Base-by-base conservation (phyloP, 2,888 invertebrate species). In the Patella pellucida region DNA sequence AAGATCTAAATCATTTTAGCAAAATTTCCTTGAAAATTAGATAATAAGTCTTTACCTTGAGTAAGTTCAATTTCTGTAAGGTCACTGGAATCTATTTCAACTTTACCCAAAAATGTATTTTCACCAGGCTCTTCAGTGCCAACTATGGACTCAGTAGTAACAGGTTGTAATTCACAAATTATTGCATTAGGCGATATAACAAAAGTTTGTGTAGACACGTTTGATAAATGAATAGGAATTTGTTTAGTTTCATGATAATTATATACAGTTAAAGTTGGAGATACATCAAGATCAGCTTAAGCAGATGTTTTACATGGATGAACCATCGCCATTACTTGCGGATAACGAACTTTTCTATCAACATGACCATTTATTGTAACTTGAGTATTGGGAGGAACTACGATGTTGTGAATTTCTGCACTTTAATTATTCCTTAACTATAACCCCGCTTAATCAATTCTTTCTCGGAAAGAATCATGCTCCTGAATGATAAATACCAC, bases 401-500 rank as follows among this genome's bases (percentile, higher is more conserved):
- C 5, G 4, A 56, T 12, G 19, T 56, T 56, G 19, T 56, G 56
- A 19, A 15, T n/a, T 56, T 56, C 56, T 56, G 56, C 56, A 56
- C 56, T 56, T 56, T 23, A n/a, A 72, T 50, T 14, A 72, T 14
- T 9, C 19, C 68, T 2, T 68, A 16, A n/a, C n/a, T 9, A 11
- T 73, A 51, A n/a, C 52, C 50, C 15, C 31, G 23, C 16, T 52
- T 41, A 14, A 3, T 16, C 23, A 73, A 67, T 19, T 73, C 52
- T 51, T 19, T 73, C 41, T 73, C 50, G 2, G 23, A 12, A 16
- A 73, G 23, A 16, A 19, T 14, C 73, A 73, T 68, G n/a, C 73
- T 67, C 7, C 73, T 16, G 50, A 68, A 73, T 11, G 73, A n/a
- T 52, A 73, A 52, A 41, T 73, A 73, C 68, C 73, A 68, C 0